A percentile compares a stretch with the other conserved stretches of the same genome.
Conservation (phyloP, 2,113 vertebrate species). For the Lagopus muta region DNA sequence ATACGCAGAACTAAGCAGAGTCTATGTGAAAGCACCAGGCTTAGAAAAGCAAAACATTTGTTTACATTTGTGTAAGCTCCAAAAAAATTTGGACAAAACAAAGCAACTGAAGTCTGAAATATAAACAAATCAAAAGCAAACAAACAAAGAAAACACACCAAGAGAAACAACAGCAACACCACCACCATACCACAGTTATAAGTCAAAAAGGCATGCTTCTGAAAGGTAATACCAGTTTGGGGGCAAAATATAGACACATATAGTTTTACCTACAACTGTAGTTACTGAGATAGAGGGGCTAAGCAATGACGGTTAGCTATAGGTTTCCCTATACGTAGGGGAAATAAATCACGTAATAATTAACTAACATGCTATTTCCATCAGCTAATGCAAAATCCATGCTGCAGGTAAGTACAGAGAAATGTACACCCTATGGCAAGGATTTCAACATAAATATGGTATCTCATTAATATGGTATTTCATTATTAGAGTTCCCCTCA, state of each 20-base stretch:
- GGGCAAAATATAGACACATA: neutral
- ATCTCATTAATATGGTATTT: neutral
- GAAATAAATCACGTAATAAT: neutral
- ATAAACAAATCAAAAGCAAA: neutral
- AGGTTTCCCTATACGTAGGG: too few relatives aligned
- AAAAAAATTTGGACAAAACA: neutral
- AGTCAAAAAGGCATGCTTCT: neutral
- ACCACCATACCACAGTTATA: neutral
- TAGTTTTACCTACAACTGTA: neutral
- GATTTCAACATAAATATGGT: neutral
- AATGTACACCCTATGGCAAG: neutral
- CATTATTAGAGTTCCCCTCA: neutral
- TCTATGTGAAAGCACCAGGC: neutral
- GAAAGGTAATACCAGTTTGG: neutral
- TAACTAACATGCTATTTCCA: neutral
- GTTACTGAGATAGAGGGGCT: neutral
- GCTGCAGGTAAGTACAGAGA: neutral
- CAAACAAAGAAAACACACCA: neutral
- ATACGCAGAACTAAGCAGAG: neutral
- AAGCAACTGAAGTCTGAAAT: neutral
- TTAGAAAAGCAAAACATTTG: neutral
- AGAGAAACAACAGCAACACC: neutral
- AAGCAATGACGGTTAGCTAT: neutral
- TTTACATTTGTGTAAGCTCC: neutral
- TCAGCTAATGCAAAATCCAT: neutral